Evolutionary conservation across 2,113 vertebrate species (phyloP), one percentile per base, ranked within the genome.

Genomic region (Desmodus rotundus): DNA sequence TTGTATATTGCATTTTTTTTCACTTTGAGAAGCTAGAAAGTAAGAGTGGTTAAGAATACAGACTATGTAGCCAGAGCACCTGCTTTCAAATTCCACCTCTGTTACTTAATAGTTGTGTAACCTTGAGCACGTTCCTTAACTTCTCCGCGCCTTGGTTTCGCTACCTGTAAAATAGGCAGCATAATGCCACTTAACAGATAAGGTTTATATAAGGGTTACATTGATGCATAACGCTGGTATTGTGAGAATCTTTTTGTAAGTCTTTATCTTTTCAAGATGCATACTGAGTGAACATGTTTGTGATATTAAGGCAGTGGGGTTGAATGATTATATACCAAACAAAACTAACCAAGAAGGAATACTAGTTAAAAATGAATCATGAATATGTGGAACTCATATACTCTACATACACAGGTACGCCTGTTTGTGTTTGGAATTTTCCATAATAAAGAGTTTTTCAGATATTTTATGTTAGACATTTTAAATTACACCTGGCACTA

Each of bases 381-480:
- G 31, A 74, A 5, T 50, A 63, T 41, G 22, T 52, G 22, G 4
- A 45, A 22, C 86, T 96, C 41, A 83, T 61, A 36, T 19, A 58
- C 45, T 81, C n/a, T 72, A 38, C 24, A 89, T 41, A 65, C 19
- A 77, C 45, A 95, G 16, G 38, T 28, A 67, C 22, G 47, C 82
- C 45, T 83, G 9, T 65, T 19, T 89, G 4, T 68, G 85, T 90
- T 50, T 67, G 50, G 26, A 89, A 93, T 87, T 95, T 72, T 80
- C 31, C 33, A 88, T 56, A 94, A 67, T 45, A 87, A 91, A 92
- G n/a, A 3, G 7, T 24, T 67, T 72, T 83, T 61, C 3, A 61
- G 81, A 61, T 41, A 72, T 92, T 95, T 93, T 92, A 54, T 47
- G n/a, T 73, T 86, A 95, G 73, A 86, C 36, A 74, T 47, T 93